Conservation (phyloP, 2,888 invertebrate species). For the Flexamia atlantica region DNA sequence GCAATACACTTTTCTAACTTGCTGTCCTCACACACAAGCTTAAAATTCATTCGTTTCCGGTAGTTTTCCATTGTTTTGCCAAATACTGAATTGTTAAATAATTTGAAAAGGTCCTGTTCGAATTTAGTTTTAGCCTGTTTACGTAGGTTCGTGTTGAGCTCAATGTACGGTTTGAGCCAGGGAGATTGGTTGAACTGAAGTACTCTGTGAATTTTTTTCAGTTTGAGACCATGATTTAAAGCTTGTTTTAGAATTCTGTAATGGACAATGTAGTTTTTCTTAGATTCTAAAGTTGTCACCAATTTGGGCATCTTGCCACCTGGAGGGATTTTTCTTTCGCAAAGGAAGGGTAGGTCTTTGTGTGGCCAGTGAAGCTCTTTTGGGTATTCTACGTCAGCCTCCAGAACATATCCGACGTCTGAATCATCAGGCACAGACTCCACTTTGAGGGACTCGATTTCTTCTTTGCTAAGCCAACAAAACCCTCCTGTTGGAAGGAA, state of each 20-base stretch:
- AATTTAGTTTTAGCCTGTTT: conserved; percentile 63
- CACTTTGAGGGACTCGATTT: conserved; percentile 27
- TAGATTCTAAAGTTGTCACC: conserved; percentile 69
- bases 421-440: conserved; percentile 13
- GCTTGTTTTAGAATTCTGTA: conserved; percentile 70
- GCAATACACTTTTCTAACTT: too few relatives aligned
- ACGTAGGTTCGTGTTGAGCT: conserved; percentile 64
- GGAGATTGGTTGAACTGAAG: conserved; percentile 70
- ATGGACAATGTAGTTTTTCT: conserved; percentile 71
- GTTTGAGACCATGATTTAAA: conserved; percentile 69
- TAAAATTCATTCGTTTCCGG: conserved; percentile 60
- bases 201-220: conserved; percentile 69
- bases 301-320: conserved; percentile 65
- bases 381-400: conserved; percentile 70
- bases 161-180: conserved; percentile 71
- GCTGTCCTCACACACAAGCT: conserved; percentile 23
- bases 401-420: conserved; percentile 69
- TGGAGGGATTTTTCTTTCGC: conserved; percentile 39
- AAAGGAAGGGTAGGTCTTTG: conserved; percentile 50
- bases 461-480: conserved; percentile 68
- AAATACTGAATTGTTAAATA: conserved; percentile 68
- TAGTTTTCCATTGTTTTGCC: conserved; percentile 66
- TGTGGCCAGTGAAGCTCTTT: conserved; percentile 28
- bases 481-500: conserved; percentile 71
- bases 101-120: conserved; percentile 67